Evolutionary conservation across 2,888 invertebrate species (phyloP), one percentile per base, ranked within the genome.

Genomic region (Trissonchulus latispiculum): DNA sequence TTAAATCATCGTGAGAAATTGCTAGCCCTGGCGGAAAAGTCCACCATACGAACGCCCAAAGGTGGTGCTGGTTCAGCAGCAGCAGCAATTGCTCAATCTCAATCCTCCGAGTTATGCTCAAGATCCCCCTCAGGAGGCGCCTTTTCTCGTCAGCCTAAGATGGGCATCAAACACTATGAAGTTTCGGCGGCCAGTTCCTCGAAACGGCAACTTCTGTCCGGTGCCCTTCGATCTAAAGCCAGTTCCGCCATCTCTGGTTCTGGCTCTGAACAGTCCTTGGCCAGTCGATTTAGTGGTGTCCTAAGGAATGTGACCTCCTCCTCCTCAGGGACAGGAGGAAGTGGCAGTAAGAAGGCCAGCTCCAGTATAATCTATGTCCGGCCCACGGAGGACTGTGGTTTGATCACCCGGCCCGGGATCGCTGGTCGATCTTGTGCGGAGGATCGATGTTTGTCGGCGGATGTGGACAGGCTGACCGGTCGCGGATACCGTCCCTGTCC

Each of bases 131-230:
- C 48, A 15, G 48, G 8, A 8, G 8, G 8, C 48, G 48, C 48
- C 48, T 15, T 23, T 48, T 23, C 8, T 48, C 8, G 23, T 15
- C 48, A 48, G 48, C 48, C 48, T 48, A 8, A 23, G 8, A 48
- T 48, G 48, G 48, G 48, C 23, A 15, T 48, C 8, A 8, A 23
- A 48, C 48, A 48, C 8, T 48, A 48, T 23, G 8, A 48, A 23
- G 23, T 15, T 23, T 8, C 8, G 8, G 8, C 48, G 31, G 15
- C 75, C 70, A 2, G 31, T 66, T 3, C 59, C 3, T 29, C 61
- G 59, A 48, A 28, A 1, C 59, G 18, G 61, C 48, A 71, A 70
- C 29, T 79, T 78, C 1, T 75, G 75, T n/a, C n/a, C n/a, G n/a
- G n/a, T n/a, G n/a, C n/a, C n/a, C n/a, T n/a, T n/a, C 33, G 76